Evolutionary conservation across 1,140 invertebrate genomes (phyloP).

Genomic region (Diabrotica virgifera): DNA sequence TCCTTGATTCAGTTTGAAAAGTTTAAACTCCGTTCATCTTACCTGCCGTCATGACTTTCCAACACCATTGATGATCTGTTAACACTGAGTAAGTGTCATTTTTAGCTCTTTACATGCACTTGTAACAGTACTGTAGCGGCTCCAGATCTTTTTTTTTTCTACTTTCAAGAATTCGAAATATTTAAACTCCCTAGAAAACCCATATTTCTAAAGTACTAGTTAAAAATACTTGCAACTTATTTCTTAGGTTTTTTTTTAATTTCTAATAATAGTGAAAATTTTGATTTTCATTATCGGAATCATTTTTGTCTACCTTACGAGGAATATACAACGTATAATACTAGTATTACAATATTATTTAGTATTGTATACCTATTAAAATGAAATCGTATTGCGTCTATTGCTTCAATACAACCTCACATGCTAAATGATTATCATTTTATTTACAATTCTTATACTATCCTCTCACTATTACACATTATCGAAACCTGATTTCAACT

Average conservation of each 20-base stretch:
- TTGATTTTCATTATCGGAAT: background rate
- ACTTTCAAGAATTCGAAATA: background rate
- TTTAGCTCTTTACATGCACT: too few species aligned
- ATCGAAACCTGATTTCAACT: conserved; percentile 5
- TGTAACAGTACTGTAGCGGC: too few species aligned
- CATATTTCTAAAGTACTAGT: too few species aligned
- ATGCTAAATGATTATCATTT: conserved; percentile 42
- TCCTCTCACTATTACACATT: conserved; percentile 39
- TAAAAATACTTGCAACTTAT: too few species aligned
- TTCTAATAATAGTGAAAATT: background rate
- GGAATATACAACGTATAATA: conserved; percentile 30
- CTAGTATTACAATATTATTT: conserved; percentile 40
- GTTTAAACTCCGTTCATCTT: too few species aligned
- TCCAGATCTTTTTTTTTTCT: background rate
- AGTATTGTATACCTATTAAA: conserved; percentile 35
- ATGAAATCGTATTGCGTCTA: conserved; percentile 43
- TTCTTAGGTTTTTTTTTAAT: too few species aligned
- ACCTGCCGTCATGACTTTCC: too few species aligned
- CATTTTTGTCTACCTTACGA: conserved; percentile 7
- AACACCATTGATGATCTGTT: too few species aligned
- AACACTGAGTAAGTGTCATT: too few species aligned
- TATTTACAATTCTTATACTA: conserved; percentile 40
- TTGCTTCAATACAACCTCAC: conserved; percentile 42
- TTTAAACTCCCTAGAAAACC: background rate
- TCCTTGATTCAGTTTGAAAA: too few species aligned